Conservation (phyloP, 2,797 vertebrate species). For the Acanthis flammea region DNA sequence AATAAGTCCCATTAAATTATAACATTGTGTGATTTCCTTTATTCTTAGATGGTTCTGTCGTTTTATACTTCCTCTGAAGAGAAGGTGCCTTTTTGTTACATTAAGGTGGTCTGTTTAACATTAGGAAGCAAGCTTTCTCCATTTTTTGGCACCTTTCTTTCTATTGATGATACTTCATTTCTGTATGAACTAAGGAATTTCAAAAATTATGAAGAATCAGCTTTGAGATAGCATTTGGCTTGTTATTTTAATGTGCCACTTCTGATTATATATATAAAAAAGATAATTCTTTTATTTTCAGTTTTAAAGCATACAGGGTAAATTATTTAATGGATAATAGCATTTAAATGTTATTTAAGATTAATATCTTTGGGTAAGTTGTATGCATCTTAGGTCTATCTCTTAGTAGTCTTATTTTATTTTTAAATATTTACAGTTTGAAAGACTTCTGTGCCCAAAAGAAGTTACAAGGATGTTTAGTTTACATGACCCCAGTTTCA, state of each 20-base stretch:
- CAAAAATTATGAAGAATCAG: not conserved
- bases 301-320: not conserved
- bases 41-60: not conserved
- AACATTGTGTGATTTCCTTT: not conserved
- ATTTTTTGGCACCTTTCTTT: not conserved
- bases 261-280: not conserved
- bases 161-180: not conserved
- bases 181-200: not conserved
- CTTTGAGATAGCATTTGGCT: not conserved
- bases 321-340: not conserved
- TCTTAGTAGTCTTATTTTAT: conserved; percentile 14
- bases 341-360: conserved; percentile 21
- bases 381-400: not conserved
- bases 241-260: conserved; percentile 7
- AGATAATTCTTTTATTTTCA: conserved; percentile 12
- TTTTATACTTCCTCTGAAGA: not conserved
- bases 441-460: conserved; percentile 50
- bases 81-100: not conserved
- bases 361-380: conserved; percentile 1
- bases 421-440: conserved; percentile 60
- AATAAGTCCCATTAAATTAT: not conserved
- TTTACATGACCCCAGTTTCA: conserved; percentile 75
- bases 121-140: not conserved
- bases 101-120: not conserved
- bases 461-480: conserved; percentile 67